Percentiles rank a stretch among this genome's conserved stretches.
Evolutionary conservation across 2,797 vertebrate genomes (phyloP).

Genomic region (Champsocephalus gunnari): DNA sequence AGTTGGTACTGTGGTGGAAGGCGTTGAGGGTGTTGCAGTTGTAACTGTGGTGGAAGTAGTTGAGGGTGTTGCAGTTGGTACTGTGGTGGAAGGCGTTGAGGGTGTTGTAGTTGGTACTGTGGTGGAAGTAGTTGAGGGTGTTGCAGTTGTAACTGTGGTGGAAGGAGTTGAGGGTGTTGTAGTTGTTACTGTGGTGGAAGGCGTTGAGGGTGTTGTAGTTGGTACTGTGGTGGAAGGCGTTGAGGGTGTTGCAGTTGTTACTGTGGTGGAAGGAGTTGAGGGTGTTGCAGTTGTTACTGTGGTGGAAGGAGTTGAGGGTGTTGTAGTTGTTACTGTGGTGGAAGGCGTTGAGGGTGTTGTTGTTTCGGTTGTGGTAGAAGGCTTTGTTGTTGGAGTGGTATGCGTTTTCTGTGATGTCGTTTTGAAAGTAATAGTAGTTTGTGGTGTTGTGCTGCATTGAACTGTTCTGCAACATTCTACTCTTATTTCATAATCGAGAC

Average conservation of each 20-base stretch:
- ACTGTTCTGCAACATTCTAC: slow-evolving; percentile 10
- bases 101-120: too few species aligned
- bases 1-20: too few species aligned
- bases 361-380: background rate
- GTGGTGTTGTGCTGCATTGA: slow-evolving; percentile 1
- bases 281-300: too few species aligned
- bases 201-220: too few species aligned
- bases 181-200: background rate
- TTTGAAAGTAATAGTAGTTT: background rate
- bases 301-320: too few species aligned
- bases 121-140: background rate
- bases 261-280: background rate
- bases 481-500: slow-evolving; percentile 3
- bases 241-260: background rate
- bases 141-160: too few species aligned
- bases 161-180: slow-evolving; percentile 1
- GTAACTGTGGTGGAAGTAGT: too few species aligned
- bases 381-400: background rate
- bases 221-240: too few species aligned
- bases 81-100: too few species aligned
- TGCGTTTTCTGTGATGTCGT: background rate
- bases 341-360: background rate
- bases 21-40: too few species aligned
- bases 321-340: slow-evolving; percentile 16
- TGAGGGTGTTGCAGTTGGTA: too few species aligned